These are phyloP conservation scores for Erebia palarica DNA, from an alignment of 2,888 invertebrate species.

Conservation along the genomic window DNA sequence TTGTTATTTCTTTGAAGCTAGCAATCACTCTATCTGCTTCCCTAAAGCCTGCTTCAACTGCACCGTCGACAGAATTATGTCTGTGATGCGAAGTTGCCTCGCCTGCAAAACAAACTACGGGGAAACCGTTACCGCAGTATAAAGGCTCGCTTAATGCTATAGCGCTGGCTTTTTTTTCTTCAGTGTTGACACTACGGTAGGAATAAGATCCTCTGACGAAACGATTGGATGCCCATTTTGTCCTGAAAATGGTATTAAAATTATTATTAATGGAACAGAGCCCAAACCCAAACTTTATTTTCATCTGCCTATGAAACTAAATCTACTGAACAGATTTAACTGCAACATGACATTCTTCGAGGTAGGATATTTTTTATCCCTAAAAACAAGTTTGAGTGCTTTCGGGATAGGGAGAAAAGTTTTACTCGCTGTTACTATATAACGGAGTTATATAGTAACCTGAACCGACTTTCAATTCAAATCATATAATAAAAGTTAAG, in stretches of 20 bases:
- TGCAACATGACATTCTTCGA: too few relatives aligned
- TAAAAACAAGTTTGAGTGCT: too few relatives aligned
- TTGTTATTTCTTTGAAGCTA: constrained; percentile 48
- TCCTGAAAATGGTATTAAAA: constrained; percentile 61
- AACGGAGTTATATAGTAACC: too few relatives aligned
- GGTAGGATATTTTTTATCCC: too few relatives aligned
- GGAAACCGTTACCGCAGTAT: constrained; percentile 56
- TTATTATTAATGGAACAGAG: too few relatives aligned
- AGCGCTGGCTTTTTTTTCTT: constrained; percentile 79
- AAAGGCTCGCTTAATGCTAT: constrained; percentile 81
- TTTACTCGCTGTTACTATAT: too few relatives aligned
- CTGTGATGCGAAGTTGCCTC: constrained; percentile 85
- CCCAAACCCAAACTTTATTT: background rate
- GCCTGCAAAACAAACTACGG: constrained; percentile 85
- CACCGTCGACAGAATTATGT: constrained; percentile 88
- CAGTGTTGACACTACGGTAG: constrained; percentile 81
- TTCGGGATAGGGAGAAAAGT: too few relatives aligned
- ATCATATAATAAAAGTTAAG: constrained; percentile 22
- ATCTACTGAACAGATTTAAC: too few relatives aligned
- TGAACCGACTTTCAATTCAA: too few relatives aligned
- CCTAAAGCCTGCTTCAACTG: constrained; percentile 87
- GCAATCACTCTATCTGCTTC: constrained; percentile 85
- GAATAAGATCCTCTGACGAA: constrained; percentile 85
- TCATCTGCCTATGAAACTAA: too few relatives aligned
- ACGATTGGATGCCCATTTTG: constrained; percentile 85